Percentiles rank a stretch among this genome's conserved stretches.
Conservation (phyloP, 1,140 invertebrate genomes). For the Bombus sylvicola region DNA sequence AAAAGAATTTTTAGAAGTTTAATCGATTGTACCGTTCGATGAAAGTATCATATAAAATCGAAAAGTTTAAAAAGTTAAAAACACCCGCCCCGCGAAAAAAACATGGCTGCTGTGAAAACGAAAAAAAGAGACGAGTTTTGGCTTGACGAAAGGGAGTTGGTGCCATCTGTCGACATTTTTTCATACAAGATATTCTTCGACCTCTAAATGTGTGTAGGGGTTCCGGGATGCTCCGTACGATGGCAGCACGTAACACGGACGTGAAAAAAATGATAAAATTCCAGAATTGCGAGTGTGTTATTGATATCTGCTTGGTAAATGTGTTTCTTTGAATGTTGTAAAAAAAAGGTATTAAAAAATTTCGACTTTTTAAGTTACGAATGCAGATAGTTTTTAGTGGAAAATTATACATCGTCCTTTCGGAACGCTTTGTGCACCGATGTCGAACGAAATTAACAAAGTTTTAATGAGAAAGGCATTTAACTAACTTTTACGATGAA, state of each 20-base stretch:
- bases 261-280: neutral
- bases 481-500: slow-evolving; percentile 69
- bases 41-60: neutral
- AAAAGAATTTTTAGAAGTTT: neutral
- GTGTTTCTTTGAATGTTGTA: neutral
- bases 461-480: slow-evolving; percentile 74
- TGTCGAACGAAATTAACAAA: slow-evolving; percentile 68
- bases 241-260: slow-evolving; percentile 66
- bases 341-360: neutral
- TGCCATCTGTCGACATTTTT: slow-evolving; percentile 75
- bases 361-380: neutral
- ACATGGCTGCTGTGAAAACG: slow-evolving; percentile 21
- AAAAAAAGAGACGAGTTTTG: slow-evolving; percentile 26
- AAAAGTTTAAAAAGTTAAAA: slow-evolving; percentile 27
- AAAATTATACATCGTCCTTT: slow-evolving; percentile 7
- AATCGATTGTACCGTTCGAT: fast-evolving
- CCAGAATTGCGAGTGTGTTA: neutral
- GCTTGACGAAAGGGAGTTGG: neutral
- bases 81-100: slow-evolving; percentile 39
- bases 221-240: slow-evolving; percentile 65
- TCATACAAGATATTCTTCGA: slow-evolving; percentile 43
- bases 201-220: slow-evolving; percentile 36
- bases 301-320: neutral
- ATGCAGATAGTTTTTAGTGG: neutral
- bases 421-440: neutral